Conservation (phyloP, 2,113 vertebrate species). For the Phaethon lepturus region DNA sequence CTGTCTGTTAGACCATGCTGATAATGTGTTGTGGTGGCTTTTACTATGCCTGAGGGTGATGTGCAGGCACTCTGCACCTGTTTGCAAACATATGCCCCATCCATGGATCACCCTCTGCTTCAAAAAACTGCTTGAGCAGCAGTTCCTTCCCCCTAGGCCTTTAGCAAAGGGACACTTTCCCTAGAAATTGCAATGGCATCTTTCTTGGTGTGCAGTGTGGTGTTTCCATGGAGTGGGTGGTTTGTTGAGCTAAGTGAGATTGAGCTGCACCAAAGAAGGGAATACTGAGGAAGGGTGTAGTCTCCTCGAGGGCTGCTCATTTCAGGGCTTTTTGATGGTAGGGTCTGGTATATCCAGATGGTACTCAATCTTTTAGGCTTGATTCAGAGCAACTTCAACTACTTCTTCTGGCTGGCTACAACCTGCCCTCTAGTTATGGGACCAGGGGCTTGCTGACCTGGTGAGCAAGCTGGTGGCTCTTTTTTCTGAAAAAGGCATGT, state of each 20-base stretch:
- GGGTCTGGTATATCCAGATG: neutral
- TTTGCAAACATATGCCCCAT: neutral
- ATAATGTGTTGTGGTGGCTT: neutral
- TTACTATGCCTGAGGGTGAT: neutral
- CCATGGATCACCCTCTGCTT: neutral
- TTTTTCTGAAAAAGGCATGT: neutral
- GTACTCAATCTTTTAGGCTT: neutral
- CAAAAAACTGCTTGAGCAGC: neutral
- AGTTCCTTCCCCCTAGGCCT: neutral
- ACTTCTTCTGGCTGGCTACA: neutral
- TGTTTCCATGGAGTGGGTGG: neutral
- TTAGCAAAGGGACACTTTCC: neutral
- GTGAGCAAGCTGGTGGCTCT: neutral
- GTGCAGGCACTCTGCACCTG: neutral
- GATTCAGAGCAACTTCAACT: neutral
- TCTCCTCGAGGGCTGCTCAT: neutral
- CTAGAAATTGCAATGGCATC: neutral
- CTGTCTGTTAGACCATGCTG: neutral
- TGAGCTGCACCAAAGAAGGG: neutral
- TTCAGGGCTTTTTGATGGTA: neutral
- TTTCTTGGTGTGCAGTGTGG: neutral
- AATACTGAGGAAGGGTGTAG: neutral
- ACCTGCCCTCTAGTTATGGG: neutral
- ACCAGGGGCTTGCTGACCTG: neutral
- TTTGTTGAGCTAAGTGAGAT: neutral